These are phyloP conservation scores for Orthonyx spaldingii DNA, from an alignment of 2,113 vertebrate species.

Conservation along the genomic window DNA sequence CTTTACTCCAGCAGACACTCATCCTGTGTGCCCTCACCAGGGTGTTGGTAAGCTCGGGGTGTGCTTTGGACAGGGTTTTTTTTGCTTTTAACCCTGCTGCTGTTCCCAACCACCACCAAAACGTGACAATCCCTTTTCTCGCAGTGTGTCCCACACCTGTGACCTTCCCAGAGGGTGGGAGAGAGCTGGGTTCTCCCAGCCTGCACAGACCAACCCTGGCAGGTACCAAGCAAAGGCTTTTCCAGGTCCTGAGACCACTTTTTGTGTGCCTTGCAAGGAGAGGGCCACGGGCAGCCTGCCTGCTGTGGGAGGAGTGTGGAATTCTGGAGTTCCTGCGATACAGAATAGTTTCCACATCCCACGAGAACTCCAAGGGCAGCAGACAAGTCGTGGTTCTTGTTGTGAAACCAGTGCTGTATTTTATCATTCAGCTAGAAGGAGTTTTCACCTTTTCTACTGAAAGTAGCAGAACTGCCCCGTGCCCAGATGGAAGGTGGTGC, in stretches of 20 bases:
- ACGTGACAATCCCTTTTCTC: fast-evolving
- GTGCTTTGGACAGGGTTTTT: neutral
- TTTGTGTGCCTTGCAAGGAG: neutral
- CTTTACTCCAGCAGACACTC: neutral
- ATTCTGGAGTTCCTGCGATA: neutral
- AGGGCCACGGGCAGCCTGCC: neutral
- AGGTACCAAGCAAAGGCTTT: neutral
- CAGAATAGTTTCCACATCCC: conserved; percentile 45
- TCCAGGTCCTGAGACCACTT: neutral
- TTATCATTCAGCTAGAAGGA: neutral
- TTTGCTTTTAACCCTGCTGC: neutral
- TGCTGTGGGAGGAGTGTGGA: conserved; percentile 54
- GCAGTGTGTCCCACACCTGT: fast-evolving
- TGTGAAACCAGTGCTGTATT: neutral
- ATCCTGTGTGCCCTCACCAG: fast-evolving
- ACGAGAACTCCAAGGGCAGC: conserved; percentile 21
- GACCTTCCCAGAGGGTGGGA: neutral
- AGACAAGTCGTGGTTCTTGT: neutral
- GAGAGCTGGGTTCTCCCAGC: neutral
- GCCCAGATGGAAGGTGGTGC: neutral
- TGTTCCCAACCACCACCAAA: neutral
- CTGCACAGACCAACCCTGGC: neutral
- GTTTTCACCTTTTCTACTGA: neutral
- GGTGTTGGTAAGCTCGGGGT: neutral
- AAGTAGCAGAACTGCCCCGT: fast-evolving